These are phyloP conservation scores for Cataglyphis livida DNA, from an alignment of 2,888 invertebrate species.

Conservation along the genomic window DNA sequence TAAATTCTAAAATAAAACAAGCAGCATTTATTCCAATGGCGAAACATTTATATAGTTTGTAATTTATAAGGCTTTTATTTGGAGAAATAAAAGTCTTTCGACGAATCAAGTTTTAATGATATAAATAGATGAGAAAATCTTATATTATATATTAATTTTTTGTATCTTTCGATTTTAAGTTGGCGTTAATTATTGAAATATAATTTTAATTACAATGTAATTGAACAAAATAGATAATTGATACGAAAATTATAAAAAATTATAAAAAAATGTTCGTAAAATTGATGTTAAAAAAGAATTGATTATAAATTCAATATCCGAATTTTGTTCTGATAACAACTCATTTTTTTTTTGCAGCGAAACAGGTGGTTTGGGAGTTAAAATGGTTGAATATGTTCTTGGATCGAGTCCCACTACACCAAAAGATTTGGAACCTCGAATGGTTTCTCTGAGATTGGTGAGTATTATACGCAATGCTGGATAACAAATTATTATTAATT, in stretches of 20 bases:
- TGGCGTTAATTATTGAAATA: background rate
- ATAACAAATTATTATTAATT: background rate
- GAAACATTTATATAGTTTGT: background rate
- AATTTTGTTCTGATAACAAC: background rate
- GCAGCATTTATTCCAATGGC: background rate
- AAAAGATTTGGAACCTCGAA: conserved; percentile 84
- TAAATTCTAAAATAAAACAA: background rate
- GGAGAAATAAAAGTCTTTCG: background rate
- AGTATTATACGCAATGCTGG: conserved; percentile 50
- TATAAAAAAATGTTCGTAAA: background rate
- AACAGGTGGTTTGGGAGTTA: conserved; percentile 96
- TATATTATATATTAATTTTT: background rate
- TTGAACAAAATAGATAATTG: background rate
- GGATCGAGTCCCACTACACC: conserved; percentile 94
- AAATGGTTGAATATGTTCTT: conserved; percentile 99
- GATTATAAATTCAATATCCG: background rate
- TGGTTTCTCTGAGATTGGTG: conserved; percentile 85
- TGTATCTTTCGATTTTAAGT: background rate
- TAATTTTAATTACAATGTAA: background rate
- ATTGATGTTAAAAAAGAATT: background rate
- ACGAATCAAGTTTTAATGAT: background rate
- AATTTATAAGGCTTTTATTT: background rate
- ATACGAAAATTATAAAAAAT: background rate
- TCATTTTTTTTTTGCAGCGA: conserved; percentile 88
- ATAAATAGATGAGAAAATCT: background rate